These are phyloP conservation scores for Limnephilus marmoratus DNA, from an alignment of 2,888 invertebrate species.

Conservation along the genomic window DNA sequence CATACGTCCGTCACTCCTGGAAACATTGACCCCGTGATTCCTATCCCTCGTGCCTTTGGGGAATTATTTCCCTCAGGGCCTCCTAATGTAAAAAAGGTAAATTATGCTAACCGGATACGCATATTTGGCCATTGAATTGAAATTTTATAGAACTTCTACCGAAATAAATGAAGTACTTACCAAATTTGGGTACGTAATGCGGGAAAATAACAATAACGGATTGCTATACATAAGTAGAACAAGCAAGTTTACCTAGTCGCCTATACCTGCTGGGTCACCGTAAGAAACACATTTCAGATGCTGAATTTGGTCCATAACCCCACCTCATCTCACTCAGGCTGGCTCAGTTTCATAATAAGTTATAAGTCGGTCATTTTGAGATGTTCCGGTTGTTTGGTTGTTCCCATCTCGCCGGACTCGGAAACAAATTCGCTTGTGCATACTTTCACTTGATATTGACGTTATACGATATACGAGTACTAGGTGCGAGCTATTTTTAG, in stretches of 20 bases:
- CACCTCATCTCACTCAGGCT: background rate
- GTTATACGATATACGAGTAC: background rate
- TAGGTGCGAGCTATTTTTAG: slow-evolving; percentile 50
- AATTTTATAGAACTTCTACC: too few relatives aligned
- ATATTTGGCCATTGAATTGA: too few relatives aligned
- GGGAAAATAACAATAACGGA: background rate
- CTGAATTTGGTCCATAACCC: slow-evolving; percentile 8
- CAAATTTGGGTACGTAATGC: too few relatives aligned
- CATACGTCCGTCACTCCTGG: too few relatives aligned
- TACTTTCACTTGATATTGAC: slow-evolving; percentile 55
- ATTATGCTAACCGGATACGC: too few relatives aligned
- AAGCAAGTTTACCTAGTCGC: background rate
- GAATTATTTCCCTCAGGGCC: too few relatives aligned
- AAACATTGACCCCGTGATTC: too few relatives aligned
- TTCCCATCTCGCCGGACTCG: slow-evolving; percentile 2
- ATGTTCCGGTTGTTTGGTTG: slow-evolving; percentile 44
- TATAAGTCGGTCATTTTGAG: slow-evolving; percentile 45
- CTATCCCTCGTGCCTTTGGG: too few relatives aligned
- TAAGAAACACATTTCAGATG: slow-evolving; percentile 9
- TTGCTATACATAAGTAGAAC: background rate
- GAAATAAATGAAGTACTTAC: too few relatives aligned
- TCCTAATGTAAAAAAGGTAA: too few relatives aligned
- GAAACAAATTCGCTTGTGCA: slow-evolving; percentile 48
- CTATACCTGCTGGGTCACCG: background rate
- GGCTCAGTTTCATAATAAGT: slow-evolving; percentile 48